phyloP scores from a whole-genome alignment of 2,797 vertebrate genomes.

The Acanthopagrus latus region DNA sequence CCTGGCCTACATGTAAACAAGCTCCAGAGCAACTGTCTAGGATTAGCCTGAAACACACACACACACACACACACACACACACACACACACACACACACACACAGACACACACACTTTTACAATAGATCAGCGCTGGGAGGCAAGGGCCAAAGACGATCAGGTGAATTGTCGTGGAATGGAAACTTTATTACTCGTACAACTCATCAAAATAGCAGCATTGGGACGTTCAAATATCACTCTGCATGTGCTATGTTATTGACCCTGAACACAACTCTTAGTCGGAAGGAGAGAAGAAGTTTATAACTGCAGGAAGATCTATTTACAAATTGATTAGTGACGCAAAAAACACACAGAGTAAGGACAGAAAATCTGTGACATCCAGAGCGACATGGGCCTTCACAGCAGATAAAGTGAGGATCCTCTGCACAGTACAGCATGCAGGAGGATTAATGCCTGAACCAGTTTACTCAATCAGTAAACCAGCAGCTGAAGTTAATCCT shows the following conservation, averaged over 20 bases:
- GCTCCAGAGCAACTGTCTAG: slow-evolving; percentile 23
- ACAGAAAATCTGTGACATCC: slow-evolving; percentile 13
- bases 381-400: neutral
- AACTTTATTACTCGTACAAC: neutral
- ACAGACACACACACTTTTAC: neutral
- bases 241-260: neutral
- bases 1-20: slow-evolving; percentile 55
- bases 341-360: neutral
- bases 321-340: neutral
- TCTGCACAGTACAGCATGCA: slow-evolving; percentile 5
- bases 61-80: neutral
- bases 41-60: slow-evolving; percentile 35
- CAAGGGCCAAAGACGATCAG: neutral
- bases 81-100: neutral
- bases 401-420: slow-evolving; percentile 15
- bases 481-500: slow-evolving; percentile 54
- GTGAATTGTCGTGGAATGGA: neutral
- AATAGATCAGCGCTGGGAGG: neutral
- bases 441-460: slow-evolving; percentile 56
- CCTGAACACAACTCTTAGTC: neutral
- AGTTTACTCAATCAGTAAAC: slow-evolving; percentile 55
- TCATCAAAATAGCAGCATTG: neutral
- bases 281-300: neutral
- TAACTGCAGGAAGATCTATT: neutral
- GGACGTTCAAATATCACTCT: neutral